phyloP scores from a whole-genome alignment of 2,113 vertebrate genomes.

The Dryoscopus gambensis region DNA sequence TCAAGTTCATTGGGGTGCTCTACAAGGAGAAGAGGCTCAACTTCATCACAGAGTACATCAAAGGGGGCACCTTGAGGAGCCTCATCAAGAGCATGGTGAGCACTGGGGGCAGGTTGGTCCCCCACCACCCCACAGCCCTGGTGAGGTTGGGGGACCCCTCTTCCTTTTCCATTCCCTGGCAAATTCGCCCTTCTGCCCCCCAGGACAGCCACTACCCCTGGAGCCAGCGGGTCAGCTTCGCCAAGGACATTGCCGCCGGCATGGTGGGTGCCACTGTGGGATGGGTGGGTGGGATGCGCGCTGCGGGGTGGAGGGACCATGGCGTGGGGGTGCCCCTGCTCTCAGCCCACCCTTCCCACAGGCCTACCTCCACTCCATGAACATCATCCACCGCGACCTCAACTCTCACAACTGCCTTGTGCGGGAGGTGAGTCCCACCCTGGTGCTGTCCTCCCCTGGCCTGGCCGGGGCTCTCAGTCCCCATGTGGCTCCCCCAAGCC shows the following conservation, averaged over 20 bases:
- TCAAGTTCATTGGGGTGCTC: conserved; percentile 95
- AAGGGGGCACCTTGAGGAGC: conserved; percentile 89
- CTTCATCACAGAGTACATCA: conserved; percentile 97
- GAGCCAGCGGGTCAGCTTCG: conserved; percentile 93
- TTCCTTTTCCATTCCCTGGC: neutral
- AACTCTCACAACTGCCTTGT: conserved; percentile 98
- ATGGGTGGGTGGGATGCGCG: neutral
- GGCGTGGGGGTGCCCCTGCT: neutral
- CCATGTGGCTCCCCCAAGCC: accelerated
- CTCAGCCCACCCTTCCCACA: neutral
- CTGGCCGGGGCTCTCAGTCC: neutral
- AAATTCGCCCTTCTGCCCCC: neutral
- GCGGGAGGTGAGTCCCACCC: conserved; percentile 73
- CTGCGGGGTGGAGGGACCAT: accelerated
- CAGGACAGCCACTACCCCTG: conserved; percentile 92
- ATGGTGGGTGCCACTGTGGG: conserved; percentile 75
- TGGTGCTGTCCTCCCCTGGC: accelerated
- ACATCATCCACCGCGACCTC: conserved; percentile 96
- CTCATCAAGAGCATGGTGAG: conserved; percentile 95
- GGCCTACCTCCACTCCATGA: conserved; percentile 98
- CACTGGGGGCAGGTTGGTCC: accelerated
- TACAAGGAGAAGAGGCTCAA: conserved; percentile 98
- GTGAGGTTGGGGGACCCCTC: neutral
- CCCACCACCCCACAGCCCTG: accelerated
- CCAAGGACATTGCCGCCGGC: conserved; percentile 91